Evolutionary conservation across 2,888 invertebrate genomes (phyloP), one percentile per base, ranked within the genome.

Genomic region (Mystacides longicornis): DNA sequence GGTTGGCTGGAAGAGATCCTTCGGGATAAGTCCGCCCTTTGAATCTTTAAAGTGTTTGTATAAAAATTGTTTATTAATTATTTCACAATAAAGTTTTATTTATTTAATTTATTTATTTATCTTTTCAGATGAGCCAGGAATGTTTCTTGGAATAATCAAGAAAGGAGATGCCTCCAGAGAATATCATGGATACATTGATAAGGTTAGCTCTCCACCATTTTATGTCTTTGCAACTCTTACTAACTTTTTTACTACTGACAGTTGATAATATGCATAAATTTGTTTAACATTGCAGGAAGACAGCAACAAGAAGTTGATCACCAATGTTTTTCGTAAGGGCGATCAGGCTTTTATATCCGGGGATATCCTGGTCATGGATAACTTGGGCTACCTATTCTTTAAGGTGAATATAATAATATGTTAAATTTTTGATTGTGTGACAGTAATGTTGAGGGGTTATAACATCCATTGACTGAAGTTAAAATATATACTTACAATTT

Each of bases 351-450:
- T 98, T 71, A 86, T 96, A 65, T 89, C 93, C 52, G 87, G 89
- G 55, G 97, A 98, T 75, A 83, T 97, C 64, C 73, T 97, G 61
- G 84, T 90, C 37, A 86, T 87, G 75, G 96, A 98, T 70, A 88
- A 94, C 63, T 78, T 87, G n/a, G 96, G 96, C 42, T 95, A 93
- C 73, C 84, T 91, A 67, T 96, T 83, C 75, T 97, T 97, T 78
- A 87, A 85, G 56, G 60, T 60, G 45, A 21, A 3, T 31, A 31
- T 31, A 9, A 9, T 31, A 31, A 7, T 14, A 31, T 31, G 14
- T 31, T 14, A 31, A 31, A 31, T n/a, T n/a, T n/a, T n/a, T n/a
- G n/a, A n/a, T n/a, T n/a, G n/a, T n/a, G n/a, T n/a, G n/a, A n/a
- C n/a, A 31, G 14, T 31, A 31, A 31, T 31, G 7, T 31, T 9